These are phyloP conservation scores for Microplitis mediator DNA, from an alignment of 1,140 invertebrate species.

Conservation along the genomic window DNA sequence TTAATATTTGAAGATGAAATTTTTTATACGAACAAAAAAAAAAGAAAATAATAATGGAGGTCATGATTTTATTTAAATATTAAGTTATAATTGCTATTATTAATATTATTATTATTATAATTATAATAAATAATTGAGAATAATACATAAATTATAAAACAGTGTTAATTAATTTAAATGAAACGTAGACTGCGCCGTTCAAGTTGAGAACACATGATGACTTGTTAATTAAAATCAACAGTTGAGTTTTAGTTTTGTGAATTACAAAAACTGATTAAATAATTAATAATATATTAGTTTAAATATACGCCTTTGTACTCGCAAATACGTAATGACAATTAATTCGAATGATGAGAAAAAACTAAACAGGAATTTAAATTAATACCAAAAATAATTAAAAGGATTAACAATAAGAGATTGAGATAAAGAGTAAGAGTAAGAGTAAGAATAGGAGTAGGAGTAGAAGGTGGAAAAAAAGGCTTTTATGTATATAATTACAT, in stretches of 20 bases:
- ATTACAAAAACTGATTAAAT: slow-evolving; percentile 33
- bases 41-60: slow-evolving; percentile 47
- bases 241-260: slow-evolving; percentile 49
- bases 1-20: not conserved
- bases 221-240: slow-evolving; percentile 40
- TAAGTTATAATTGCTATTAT: slow-evolving; percentile 18
- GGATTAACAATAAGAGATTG: not conserved
- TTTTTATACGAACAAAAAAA: too few relatives aligned
- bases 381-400: slow-evolving; percentile 12
- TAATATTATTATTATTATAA: not conserved
- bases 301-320: slow-evolving; percentile 49
- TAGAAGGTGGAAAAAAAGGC: slow-evolving; percentile 30
- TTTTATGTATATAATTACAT: slow-evolving; percentile 56
- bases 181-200: slow-evolving; percentile 1
- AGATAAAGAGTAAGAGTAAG: slow-evolving; percentile 13
- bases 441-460: slow-evolving; percentile 1
- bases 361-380: not conserved
- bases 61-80: slow-evolving; percentile 36
- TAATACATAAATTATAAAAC: not conserved
- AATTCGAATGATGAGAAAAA: too few relatives aligned
- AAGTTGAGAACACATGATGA: slow-evolving; percentile 12
- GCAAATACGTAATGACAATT: slow-evolving; percentile 54
- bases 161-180: slow-evolving; percentile 3
- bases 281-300: too few relatives aligned
- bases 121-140: not conserved